These are phyloP conservation scores for Xestoiulus laeticollis DNA, from an alignment of 2,888 invertebrate species.

Conservation along the genomic window DNA sequence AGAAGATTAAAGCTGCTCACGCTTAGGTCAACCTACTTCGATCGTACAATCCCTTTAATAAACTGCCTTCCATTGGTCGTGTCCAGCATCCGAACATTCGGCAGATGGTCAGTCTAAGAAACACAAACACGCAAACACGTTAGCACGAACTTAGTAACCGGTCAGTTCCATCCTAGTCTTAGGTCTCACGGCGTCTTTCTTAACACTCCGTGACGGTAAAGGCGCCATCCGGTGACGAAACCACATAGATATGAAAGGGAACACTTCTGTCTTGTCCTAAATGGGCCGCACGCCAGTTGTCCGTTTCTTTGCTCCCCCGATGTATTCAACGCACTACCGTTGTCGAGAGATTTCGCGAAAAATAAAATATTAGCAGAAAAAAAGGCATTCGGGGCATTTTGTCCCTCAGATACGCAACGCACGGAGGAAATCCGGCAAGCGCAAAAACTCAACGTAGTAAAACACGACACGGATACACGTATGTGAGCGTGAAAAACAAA, in stretches of 20 bases:
- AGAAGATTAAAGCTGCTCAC: slow-evolving; percentile 15
- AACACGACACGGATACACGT: background rate
- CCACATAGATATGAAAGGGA: slow-evolving; percentile 8
- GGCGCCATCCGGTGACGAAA: background rate
- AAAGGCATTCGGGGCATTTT: background rate
- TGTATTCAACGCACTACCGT: background rate
- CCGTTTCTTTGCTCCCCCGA: slow-evolving; percentile 10
- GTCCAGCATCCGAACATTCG: background rate
- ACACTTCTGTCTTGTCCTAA: background rate
- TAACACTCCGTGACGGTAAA: background rate
- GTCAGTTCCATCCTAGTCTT: background rate
- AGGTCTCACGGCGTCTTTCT: background rate
- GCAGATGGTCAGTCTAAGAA: background rate
- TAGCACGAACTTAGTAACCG: slow-evolving; percentile 8
- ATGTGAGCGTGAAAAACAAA: background rate
- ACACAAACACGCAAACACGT: background rate
- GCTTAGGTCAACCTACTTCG: no score
- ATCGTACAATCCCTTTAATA: no score
- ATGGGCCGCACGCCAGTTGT: background rate
- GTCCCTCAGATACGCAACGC: background rate
- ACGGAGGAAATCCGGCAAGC: background rate
- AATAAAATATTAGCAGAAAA: background rate
- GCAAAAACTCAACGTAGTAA: background rate
- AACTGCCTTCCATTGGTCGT: background rate
- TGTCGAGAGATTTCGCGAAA: background rate